Conservation (phyloP, 2,113 vertebrate species). For the Rynchops niger region DNA sequence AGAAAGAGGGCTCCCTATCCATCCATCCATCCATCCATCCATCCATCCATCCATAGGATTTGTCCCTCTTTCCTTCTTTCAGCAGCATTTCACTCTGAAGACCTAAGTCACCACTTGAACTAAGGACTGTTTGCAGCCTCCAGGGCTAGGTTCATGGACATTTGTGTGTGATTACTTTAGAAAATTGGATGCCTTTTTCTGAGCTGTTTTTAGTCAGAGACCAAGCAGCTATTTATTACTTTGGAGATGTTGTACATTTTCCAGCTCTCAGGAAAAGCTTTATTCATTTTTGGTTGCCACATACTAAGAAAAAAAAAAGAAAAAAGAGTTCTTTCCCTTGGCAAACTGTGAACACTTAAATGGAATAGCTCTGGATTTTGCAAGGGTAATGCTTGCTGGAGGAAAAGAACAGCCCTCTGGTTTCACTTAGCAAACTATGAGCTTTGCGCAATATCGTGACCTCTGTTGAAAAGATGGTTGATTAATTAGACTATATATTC, state of each 20-base stretch:
- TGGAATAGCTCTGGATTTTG: not conserved
- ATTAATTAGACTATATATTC: not conserved
- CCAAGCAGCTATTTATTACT: not conserved
- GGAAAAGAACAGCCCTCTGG: not conserved
- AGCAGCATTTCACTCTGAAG: not conserved
- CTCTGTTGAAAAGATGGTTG: not conserved
- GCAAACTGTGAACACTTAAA: not conserved
- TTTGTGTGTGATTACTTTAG: not conserved
- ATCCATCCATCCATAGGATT: not conserved
- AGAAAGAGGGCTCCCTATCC: not conserved
- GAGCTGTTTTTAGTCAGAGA: slow-evolving; percentile 11
- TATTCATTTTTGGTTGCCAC: not conserved
- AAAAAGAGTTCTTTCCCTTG: not conserved
- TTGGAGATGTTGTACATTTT: not conserved
- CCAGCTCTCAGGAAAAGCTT: not conserved
- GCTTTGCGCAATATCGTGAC: not conserved
- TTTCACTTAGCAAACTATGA: slow-evolving; percentile 16
- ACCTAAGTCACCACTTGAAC: not conserved
- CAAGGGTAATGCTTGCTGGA: not conserved
- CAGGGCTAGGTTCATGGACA: not conserved
- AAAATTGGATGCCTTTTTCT: not conserved
- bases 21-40: not conserved
- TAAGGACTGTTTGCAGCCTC: not conserved
- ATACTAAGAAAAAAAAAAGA: not conserved
- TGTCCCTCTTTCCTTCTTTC: not conserved